Evolutionary conservation across 2,797 vertebrate species (phyloP).

Genomic region (Xiphophorus birchmanni): DNA sequence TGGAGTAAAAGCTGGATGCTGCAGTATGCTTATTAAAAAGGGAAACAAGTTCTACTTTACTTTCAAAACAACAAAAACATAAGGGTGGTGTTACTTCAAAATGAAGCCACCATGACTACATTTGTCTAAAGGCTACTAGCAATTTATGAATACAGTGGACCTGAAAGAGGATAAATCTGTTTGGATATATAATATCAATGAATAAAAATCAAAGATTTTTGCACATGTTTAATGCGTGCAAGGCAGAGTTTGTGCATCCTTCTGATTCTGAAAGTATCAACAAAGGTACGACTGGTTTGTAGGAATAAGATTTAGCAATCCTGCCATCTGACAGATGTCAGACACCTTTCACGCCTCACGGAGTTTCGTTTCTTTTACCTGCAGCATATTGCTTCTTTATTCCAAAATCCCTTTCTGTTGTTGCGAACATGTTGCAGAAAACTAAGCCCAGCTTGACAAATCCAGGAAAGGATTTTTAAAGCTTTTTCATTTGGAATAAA

Average conservation of each 20-base stretch:
- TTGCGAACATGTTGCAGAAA: constrained; percentile 35
- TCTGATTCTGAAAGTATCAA: not conserved
- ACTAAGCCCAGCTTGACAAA: constrained; percentile 28
- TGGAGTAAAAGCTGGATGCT: not conserved
- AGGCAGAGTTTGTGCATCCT: not conserved
- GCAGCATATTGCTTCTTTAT: constrained; percentile 27
- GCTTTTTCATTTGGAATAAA: constrained; percentile 40
- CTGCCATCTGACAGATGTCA: constrained; percentile 38
- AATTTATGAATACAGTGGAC: not conserved
- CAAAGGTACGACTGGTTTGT: not conserved
- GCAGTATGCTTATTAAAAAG: not conserved
- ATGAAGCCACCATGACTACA: not conserved
- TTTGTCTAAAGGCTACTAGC: not conserved
- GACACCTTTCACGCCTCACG: constrained; percentile 33
- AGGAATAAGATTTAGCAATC: constrained; percentile 49
- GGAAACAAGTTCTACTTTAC: not conserved
- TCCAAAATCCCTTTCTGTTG: constrained; percentile 25
- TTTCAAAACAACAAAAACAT: not conserved
- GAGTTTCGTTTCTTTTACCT: constrained; percentile 21
- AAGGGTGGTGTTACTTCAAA: not conserved
- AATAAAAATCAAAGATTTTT: not conserved
- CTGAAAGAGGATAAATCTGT: not conserved
- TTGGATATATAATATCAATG: not conserved
- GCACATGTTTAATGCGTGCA: not conserved
- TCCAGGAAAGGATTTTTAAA: constrained; percentile 23